Evolutionary conservation across 2,888 invertebrate species (phyloP).

Genomic region (Harpalus rufipes): DNA sequence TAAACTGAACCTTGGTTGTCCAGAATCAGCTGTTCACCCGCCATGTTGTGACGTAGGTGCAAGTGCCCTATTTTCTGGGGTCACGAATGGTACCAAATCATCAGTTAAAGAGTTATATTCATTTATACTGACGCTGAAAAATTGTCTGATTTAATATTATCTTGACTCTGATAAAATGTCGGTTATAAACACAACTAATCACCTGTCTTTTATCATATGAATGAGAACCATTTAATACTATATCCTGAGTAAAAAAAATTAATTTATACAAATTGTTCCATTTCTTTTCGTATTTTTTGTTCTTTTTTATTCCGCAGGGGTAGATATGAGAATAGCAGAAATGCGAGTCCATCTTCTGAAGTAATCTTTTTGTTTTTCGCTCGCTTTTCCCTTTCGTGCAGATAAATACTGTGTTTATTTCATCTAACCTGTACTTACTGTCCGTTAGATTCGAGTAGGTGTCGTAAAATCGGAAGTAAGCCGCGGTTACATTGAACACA

Average conservation of each 20-base stretch:
- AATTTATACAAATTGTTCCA: background rate
- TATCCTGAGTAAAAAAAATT: background rate
- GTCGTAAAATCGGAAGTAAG: conserved; percentile 39
- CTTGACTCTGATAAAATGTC: too few relatives aligned
- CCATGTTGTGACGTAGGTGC: too few relatives aligned
- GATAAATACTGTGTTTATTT: conserved; percentile 41
- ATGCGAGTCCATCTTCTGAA: background rate
- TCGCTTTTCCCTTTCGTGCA: conserved; percentile 30
- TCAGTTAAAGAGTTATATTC: too few relatives aligned
- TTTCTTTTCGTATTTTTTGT: background rate
- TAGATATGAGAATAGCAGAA: conserved; percentile 13
- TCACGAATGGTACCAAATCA: too few relatives aligned
- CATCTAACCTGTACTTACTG: conserved; percentile 29
- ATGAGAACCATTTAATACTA: too few relatives aligned
- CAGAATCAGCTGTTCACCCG: too few relatives aligned
- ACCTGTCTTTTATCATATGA: too few relatives aligned
- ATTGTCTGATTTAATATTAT: too few relatives aligned
- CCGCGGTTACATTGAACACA: background rate
- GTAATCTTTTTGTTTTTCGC: background rate
- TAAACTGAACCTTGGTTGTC: too few relatives aligned
- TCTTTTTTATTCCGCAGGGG: background rate
- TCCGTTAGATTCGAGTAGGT: conserved; percentile 7
- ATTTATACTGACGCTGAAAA: too few relatives aligned
- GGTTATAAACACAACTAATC: too few relatives aligned
- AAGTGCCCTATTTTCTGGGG: too few relatives aligned